Percentiles rank a stretch among this genome's conserved stretches.
phyloP scores from a whole-genome alignment of 2,888 invertebrate species.

The Zootermopsis nevadensis region DNA sequence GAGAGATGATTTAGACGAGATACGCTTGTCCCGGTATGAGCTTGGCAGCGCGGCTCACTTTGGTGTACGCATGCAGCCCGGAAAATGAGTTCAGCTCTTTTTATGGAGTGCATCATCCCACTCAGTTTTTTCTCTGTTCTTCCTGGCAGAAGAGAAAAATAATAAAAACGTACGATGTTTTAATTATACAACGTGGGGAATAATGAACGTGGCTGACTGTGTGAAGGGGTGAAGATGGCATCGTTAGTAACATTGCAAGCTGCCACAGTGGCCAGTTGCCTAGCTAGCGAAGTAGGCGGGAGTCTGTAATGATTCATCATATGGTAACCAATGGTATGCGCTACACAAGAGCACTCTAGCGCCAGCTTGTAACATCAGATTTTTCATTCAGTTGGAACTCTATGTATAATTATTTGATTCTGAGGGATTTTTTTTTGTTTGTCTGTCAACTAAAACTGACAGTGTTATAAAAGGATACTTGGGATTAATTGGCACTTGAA shows the following conservation, averaged over 20 bases:
- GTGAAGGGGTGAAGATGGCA: not conserved
- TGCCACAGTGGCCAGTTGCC: not conserved
- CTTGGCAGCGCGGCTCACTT: not conserved
- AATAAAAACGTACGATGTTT: not conserved
- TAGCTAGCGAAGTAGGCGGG: not conserved
- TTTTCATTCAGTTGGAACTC: not conserved
- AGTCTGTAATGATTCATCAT: not conserved
- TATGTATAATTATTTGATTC: not conserved
- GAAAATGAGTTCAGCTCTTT: not conserved
- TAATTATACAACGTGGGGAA: not conserved
- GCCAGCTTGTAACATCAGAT: not conserved
- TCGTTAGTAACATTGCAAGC: not conserved
- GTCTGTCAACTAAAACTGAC: not conserved
- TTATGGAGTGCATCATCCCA: not conserved
- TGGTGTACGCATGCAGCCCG: not conserved
- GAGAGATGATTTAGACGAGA: not conserved
- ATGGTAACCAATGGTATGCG: not conserved
- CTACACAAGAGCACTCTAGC: not conserved
- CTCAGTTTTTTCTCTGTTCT: not conserved
- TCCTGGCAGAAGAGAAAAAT: not conserved
- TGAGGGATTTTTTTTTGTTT: not conserved
- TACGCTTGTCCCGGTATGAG: not conserved
- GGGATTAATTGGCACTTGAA: constrained; percentile 10
- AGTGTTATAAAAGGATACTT: not conserved
- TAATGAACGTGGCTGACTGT: not conserved